Conservation (phyloP, 2,113 vertebrate genomes). For the Chitala chitala region DNA sequence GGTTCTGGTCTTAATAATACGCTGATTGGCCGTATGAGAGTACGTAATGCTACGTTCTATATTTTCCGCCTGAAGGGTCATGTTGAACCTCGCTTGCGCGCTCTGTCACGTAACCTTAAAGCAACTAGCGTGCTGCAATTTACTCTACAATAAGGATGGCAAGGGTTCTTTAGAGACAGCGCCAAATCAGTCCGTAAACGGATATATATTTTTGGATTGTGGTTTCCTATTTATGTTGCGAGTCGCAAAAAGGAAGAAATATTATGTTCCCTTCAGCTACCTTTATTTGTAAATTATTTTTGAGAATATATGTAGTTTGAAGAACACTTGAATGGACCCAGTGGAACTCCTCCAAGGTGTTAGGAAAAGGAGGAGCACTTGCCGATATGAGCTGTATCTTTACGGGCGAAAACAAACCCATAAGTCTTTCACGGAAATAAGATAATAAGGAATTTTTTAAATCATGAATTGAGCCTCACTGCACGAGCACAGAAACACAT, state of each 20-base stretch:
- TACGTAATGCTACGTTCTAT: not conserved
- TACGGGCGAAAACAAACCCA: not conserved
- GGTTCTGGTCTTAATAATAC: too few species aligned
- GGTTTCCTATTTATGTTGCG: not conserved
- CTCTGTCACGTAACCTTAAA: not conserved
- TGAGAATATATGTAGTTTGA: not conserved
- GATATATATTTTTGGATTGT: not conserved
- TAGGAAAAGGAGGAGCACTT: not conserved
- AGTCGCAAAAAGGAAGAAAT: not conserved
- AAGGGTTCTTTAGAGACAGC: not conserved
- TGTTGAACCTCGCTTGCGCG: not conserved
- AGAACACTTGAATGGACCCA: conserved; percentile 5
- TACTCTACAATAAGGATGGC: not conserved
- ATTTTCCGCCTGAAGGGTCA: conserved; percentile 20
- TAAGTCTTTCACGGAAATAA: conserved; percentile 22
- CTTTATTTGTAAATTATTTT: too few species aligned
- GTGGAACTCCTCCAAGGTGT: conserved; percentile 4
- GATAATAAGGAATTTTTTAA: not conserved
- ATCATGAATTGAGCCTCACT: not conserved
- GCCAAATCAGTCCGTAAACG: not conserved
- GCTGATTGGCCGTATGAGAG: too few species aligned
- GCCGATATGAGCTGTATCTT: not conserved
- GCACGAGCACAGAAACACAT: not conserved
- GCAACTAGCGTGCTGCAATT: not conserved
- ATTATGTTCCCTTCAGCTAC: not conserved